These are phyloP conservation scores for Ictalurus furcatus DNA, from an alignment of 2,113 vertebrate genomes.

Conservation along the genomic window DNA sequence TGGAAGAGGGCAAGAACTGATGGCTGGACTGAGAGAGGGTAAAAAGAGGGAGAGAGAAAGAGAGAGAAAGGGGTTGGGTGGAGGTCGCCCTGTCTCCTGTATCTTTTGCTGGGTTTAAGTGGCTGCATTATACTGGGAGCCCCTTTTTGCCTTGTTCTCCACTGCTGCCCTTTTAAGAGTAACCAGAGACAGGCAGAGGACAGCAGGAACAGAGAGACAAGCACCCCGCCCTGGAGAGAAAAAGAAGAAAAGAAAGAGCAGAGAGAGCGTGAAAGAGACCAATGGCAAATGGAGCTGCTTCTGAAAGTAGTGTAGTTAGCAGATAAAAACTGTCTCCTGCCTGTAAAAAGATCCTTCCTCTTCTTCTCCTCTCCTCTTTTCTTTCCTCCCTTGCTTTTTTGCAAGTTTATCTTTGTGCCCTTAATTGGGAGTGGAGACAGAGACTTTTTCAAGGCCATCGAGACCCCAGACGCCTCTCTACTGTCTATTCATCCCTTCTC, in stretches of 20 bases:
- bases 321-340: slow-evolving; percentile 70
- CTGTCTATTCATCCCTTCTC: slow-evolving; percentile 51
- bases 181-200: slow-evolving; percentile 61
- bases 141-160: slow-evolving; percentile 50
- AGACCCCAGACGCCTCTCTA: slow-evolving; percentile 56
- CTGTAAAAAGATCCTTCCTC: slow-evolving; percentile 67
- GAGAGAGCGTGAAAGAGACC: slow-evolving; percentile 36
- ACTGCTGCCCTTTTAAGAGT: slow-evolving; percentile 57
- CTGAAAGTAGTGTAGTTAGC: slow-evolving; percentile 66
- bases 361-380: slow-evolving; percentile 49
- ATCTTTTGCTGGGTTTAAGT: slow-evolving; percentile 54
- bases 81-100: slow-evolving; percentile 45
- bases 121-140: slow-evolving; percentile 54
- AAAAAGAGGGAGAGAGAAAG: slow-evolving; percentile 3
- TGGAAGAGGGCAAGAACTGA: slow-evolving; percentile 9
- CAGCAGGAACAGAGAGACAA: slow-evolving; percentile 58
- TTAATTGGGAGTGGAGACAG: slow-evolving; percentile 66
- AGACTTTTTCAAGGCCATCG: slow-evolving; percentile 52
- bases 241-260: slow-evolving; percentile 31
- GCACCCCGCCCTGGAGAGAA: slow-evolving; percentile 43
- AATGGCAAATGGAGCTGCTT: slow-evolving; percentile 52
- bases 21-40: background rate
- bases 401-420: slow-evolving; percentile 60
- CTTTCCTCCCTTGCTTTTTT: slow-evolving; percentile 42
- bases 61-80: slow-evolving; percentile 16